Percentiles rank a stretch among this genome's conserved stretches.
Evolutionary conservation across 2,888 invertebrate species (phyloP).

Genomic region (Aporophyla lueneburgensis): DNA sequence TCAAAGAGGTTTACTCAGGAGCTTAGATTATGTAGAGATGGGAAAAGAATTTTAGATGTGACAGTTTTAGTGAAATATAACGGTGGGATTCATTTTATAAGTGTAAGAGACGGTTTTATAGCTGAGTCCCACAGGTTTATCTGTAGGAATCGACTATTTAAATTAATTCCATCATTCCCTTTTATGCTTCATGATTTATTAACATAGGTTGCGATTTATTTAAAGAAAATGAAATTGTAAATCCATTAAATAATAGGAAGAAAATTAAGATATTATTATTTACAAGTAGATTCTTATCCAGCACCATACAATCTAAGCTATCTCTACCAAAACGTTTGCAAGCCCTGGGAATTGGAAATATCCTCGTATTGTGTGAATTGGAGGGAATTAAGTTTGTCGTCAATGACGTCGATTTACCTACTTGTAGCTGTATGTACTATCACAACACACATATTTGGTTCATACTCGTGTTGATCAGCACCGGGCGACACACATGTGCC

Average conservation of each 20-base stretch:
- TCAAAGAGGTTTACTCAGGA: slow-evolving; percentile 42
- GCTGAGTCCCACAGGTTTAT: background rate
- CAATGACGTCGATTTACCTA: background rate
- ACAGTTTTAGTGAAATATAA: background rate
- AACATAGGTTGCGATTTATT: background rate
- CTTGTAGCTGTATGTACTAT: slow-evolving; percentile 4
- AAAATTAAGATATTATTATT: background rate
- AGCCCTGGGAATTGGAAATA: slow-evolving; percentile 28
- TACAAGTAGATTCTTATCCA: slow-evolving; percentile 10
- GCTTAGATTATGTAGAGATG: slow-evolving; percentile 13
- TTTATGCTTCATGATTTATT: background rate
- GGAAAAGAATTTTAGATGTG: slow-evolving; percentile 5
- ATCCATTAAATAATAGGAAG: background rate
- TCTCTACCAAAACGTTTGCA: slow-evolving; percentile 19
- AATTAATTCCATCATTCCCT: background rate
- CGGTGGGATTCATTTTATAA: background rate
- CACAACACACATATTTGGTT: slow-evolving; percentile 17
- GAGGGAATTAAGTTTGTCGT: slow-evolving; percentile 36
- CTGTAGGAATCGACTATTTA: background rate
- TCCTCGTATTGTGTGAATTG: slow-evolving; percentile 31
- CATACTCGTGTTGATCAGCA: slow-evolving; percentile 17
- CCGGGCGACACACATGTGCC: background rate
- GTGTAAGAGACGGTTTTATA: background rate
- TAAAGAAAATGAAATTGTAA: background rate
- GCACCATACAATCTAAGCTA: background rate